Percentiles rank a stretch among this genome's conserved stretches.
Conservation (phyloP, 2,113 vertebrate genomes). For the Dunckerocampus dactyliophorus region DNA sequence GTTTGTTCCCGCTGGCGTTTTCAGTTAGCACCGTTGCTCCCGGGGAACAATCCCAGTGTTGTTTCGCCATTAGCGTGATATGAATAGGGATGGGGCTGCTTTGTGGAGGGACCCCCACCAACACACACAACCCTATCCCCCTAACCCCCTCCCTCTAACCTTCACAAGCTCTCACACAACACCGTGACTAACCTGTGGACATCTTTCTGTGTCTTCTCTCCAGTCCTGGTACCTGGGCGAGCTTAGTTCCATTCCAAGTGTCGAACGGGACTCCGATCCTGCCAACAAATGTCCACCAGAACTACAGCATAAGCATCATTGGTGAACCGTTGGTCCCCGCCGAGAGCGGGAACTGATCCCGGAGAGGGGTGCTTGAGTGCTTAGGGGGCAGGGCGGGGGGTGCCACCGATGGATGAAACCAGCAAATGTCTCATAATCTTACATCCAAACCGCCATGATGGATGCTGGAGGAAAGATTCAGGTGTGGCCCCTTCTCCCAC, state of each 20-base stretch:
- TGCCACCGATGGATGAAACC: slow-evolving; percentile 76
- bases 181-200: background rate
- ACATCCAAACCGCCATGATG: slow-evolving; percentile 30
- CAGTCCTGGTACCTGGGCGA: slow-evolving; percentile 99
- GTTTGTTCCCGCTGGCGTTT: slow-evolving; percentile 70
- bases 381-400: slow-evolving; percentile 54
- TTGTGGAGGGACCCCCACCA: slow-evolving; percentile 50
- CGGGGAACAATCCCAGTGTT: slow-evolving; percentile 74
- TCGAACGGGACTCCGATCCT: slow-evolving; percentile 98
- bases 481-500: slow-evolving; percentile 69
- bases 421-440: slow-evolving; percentile 58
- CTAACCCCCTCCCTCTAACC: background rate
- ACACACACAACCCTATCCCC: slow-evolving; percentile 24
- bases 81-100: slow-evolving; percentile 75
- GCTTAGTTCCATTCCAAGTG: slow-evolving; percentile 99
- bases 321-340: slow-evolving; percentile 99
- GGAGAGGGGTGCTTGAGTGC: slow-evolving; percentile 45
- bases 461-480: slow-evolving; percentile 74
- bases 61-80: slow-evolving; percentile 73
- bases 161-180: background rate
- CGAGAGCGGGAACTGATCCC: slow-evolving; percentile 89
- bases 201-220: slow-evolving; percentile 22
- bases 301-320: slow-evolving; percentile 99
- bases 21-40: slow-evolving; percentile 68
- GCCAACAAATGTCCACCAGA: slow-evolving; percentile 98